Evolutionary conservation across 2,888 invertebrate species (phyloP).

Genomic region (Perdita meconis): DNA sequence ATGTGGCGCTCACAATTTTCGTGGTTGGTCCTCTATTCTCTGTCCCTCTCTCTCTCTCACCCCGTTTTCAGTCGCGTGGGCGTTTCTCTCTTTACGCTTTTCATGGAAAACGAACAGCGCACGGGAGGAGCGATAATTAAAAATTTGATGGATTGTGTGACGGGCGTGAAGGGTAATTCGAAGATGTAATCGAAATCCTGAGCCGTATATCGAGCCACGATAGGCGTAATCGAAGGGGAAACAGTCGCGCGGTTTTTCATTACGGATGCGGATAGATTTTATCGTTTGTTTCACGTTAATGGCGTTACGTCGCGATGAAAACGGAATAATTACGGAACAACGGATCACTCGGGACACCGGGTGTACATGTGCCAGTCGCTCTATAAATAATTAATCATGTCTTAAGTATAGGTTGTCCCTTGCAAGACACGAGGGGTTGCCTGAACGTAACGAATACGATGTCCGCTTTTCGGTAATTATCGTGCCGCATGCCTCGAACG

Average conservation of each 20-base stretch:
- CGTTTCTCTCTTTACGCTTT: constrained; percentile 6
- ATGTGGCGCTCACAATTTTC: constrained; percentile 22
- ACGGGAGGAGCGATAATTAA: constrained; percentile 43
- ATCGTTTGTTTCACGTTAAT: constrained; percentile 57
- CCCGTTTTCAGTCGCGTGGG: too few species aligned
- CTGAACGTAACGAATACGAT: constrained; percentile 42
- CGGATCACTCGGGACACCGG: constrained; percentile 47
- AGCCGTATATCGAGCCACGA: constrained; percentile 38
- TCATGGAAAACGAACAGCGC: constrained; percentile 31
- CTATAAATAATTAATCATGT: constrained; percentile 80
- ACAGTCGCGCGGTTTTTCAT: constrained; percentile 24
- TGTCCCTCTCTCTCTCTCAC: neutral
- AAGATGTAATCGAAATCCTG: constrained; percentile 50
- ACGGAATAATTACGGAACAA: constrained; percentile 70
- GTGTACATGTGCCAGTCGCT: constrained; percentile 61
- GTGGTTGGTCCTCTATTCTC: constrained; percentile 16
- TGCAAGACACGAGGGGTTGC: constrained; percentile 54
- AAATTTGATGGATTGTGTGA: constrained; percentile 57
- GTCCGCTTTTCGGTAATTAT: constrained; percentile 63
- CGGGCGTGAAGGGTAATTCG: constrained; percentile 45
- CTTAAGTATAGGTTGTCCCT: constrained; percentile 75
- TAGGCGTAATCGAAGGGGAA: constrained; percentile 48
- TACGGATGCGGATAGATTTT: constrained; percentile 38
- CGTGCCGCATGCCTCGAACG: constrained; percentile 53
- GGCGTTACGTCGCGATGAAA: constrained; percentile 58